Conservation (phyloP, 64 coral and sea anemone genomes). For the Porites lutea region DNA sequence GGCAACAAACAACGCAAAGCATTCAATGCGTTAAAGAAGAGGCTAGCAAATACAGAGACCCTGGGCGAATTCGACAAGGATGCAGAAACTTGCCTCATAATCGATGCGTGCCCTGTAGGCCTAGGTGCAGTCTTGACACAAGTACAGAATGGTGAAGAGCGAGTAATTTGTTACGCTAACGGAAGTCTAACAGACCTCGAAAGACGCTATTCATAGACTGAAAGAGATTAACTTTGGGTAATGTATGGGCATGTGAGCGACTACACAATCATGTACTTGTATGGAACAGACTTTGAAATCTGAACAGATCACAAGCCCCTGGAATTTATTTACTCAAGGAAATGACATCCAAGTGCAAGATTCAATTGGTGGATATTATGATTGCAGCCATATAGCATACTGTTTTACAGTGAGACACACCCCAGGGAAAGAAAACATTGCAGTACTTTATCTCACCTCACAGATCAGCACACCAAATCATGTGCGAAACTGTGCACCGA, state of each 20-base stretch:
- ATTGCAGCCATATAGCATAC: conserved; percentile 6
- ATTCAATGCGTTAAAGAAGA: conserved; percentile 25
- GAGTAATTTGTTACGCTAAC: neutral
- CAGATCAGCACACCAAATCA: neutral
- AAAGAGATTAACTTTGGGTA: neutral
- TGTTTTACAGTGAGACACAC: conserved; percentile 42
- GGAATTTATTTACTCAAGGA: neutral
- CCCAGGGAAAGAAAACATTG: conserved; percentile 36
- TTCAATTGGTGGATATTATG: conserved; percentile 18
- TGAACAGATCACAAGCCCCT: neutral
- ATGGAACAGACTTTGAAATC: neutral
- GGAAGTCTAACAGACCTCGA: neutral
- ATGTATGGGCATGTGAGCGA: neutral
- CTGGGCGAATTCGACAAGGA: conserved; percentile 16
- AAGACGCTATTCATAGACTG: neutral
- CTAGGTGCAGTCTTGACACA: neutral
- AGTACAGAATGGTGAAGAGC: neutral
- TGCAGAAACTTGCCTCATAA: conserved; percentile 9
- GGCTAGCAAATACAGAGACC: neutral
- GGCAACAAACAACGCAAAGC: neutral
- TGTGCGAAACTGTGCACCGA: neutral
- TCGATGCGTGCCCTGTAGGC: neutral
- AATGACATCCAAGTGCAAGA: conserved; percentile 16
- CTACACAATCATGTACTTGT: neutral
- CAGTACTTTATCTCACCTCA: neutral